Base-by-base conservation (phyloP, 2,888 invertebrate species). In the Mantis religiosa region DNA sequence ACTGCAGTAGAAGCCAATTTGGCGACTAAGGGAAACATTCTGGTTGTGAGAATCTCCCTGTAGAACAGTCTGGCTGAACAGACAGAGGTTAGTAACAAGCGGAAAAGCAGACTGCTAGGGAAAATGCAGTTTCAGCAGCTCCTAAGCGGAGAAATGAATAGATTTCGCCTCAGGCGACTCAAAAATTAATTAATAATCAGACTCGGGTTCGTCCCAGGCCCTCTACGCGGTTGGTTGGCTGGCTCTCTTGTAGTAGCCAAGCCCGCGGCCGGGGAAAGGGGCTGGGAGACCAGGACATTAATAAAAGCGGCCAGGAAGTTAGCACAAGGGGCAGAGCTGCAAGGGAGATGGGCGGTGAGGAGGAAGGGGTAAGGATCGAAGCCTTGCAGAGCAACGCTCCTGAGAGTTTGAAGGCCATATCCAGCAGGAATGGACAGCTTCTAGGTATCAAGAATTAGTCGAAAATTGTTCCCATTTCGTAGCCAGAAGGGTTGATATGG, bases 141-240 rank as follows among this genome's bases (percentile, higher is more conserved):
- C 89, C 87, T 88, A 87, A 90, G 89, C 90, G 87, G 83, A 88
- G 88, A 90, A 89, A 90, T 90, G 90, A 90, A 90, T 90, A 89
- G 90, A 88, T 89, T 87, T 30, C 84, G 88, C 90, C 90, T 90
- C 90, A 90, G 90, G 90, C 89, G 87, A 86, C 84, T 87, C 89
- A 88, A 89, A 90, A 90, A 90, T 89, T 90, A 90, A 90, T 90
- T 90, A 90, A 90, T 90, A 90, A 90, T 90, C 90, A 88, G 90
- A 87, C 82, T 86, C n/a, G 28, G 25, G 86, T 81, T 86, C 86
- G 54, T 54, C 28, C 28, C 54, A 71, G 54, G 54, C 54, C 54
- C 54, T 15, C 54, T 71, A 25, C 54, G 54, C 54, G 54, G 54
- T 71, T 71, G 54, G 54, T 20, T 71, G 54, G 20, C 54, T 71